A percentile compares a stretch with the other conserved stretches of the same genome.
phyloP scores from a whole-genome alignment of 2,888 invertebrate genomes.

The Trimorus sp. region DNA sequence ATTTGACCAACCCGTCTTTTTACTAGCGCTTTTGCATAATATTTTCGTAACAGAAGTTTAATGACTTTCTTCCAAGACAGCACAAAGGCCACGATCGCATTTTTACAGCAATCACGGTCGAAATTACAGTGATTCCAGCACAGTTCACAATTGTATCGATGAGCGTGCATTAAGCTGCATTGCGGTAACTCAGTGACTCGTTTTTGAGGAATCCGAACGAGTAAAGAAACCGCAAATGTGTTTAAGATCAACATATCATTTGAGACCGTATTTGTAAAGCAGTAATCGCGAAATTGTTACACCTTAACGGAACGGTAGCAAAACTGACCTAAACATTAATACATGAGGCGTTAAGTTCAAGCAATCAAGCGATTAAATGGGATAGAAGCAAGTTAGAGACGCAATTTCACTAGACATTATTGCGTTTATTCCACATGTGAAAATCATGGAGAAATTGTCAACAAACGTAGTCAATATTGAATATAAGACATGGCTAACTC shows the following conservation, averaged over 20 bases:
- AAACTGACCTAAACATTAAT: no score
- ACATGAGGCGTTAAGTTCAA: no score
- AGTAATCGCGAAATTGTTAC: neutral
- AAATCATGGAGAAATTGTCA: no score
- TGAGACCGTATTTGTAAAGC: slow-evolving; percentile 24
- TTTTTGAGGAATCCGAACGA: slow-evolving; percentile 46
- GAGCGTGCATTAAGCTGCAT: slow-evolving; percentile 37
- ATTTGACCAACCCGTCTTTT: neutral
- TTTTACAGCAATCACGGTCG: slow-evolving; percentile 32
- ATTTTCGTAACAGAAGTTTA: slow-evolving; percentile 15
- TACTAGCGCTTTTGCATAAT: slow-evolving; percentile 18
- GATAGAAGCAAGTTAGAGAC: no score
- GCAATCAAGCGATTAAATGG: no score
- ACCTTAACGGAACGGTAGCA: no score
- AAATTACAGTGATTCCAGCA: slow-evolving; percentile 40
- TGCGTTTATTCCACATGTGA: no score
- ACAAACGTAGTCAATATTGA: no score
- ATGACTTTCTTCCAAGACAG: slow-evolving; percentile 32
- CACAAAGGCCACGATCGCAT: slow-evolving; percentile 28
- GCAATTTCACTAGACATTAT: no score
- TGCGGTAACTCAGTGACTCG: slow-evolving; percentile 44
- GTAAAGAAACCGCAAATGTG: slow-evolving; percentile 42
- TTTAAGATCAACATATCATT: slow-evolving; percentile 48
- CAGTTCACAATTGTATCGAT: slow-evolving; percentile 35
- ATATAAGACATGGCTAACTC: no score